Base-by-base conservation (phyloP, 2,888 invertebrate genomes). In the Drosophila eohydei region DNA sequence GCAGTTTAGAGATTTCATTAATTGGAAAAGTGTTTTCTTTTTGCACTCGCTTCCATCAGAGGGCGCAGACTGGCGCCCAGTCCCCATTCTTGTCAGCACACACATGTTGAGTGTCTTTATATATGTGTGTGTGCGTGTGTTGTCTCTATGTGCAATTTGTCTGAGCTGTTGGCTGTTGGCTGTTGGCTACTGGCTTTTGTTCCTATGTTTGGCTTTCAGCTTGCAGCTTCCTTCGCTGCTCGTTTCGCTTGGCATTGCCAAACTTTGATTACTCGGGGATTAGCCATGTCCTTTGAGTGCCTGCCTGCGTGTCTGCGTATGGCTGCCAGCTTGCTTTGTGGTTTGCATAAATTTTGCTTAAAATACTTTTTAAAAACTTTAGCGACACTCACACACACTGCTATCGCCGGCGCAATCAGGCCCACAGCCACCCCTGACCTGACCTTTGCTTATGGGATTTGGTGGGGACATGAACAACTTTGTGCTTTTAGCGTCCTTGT, bases 1-100 rank as follows among this genome's bases (percentile, higher is more conserved):
- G 84, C 80, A 88, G 81, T 84, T 91, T 85, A 83, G 87, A 91
- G 90, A 91, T 92, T 91, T 91, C 88, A 91, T 92, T 91, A 91
- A 91, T 92, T 91, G 90, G 91, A 91, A 91, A 91, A 92, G 88
- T 89, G 90, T 80, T 90, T 83, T 71, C 59, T 54, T 60, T 71
- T 77, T 74, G 56, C 36, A 21, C 38, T 44, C 14, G 36, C 38
- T 38, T 28, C 28, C 34, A 40, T 30, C 46, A 48, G 40, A 50
- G 36, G 43, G 32, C 26, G 34, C 26, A 44, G 30, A 56, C 28
- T 21, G 40, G 21, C 11, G 40, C 28, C 8, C 26, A 11, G 1
- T 0, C 11, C 30, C 11, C 28, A n/a, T 38, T 34, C 40, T n/a
- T 5, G 11, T n/a, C 52, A 21, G 3, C 43, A 41, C 50, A 41